phyloP scores from a whole-genome alignment of 1,140 invertebrate species.

The Leptinotarsa texana region DNA sequence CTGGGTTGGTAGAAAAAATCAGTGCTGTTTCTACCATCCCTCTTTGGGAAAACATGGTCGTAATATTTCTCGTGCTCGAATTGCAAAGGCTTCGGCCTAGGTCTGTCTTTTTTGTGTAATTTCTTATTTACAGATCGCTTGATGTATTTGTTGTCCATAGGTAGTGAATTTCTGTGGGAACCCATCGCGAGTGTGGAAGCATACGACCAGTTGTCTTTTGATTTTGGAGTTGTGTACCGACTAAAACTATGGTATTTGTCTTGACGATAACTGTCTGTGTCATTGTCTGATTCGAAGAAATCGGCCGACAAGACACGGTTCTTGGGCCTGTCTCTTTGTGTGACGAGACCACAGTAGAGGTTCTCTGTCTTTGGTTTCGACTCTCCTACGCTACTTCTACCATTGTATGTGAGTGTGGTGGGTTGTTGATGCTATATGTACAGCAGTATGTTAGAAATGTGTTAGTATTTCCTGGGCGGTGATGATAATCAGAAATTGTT shows the following conservation, averaged over 20 bases:
- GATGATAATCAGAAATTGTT: background rate
- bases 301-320: slow-evolving; percentile 37
- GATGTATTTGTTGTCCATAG: slow-evolving; percentile 41
- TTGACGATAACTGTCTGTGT: slow-evolving; percentile 37
- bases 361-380: slow-evolving; percentile 42
- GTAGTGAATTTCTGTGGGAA: slow-evolving; percentile 37
- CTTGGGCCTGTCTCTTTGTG: slow-evolving; percentile 33
- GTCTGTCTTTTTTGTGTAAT: slow-evolving; percentile 37
- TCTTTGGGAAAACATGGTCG: slow-evolving; percentile 52
- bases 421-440: slow-evolving; percentile 50
- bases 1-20: slow-evolving; percentile 49
- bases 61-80: slow-evolving; percentile 52
- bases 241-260: slow-evolving; percentile 48
- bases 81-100: slow-evolving; percentile 49
- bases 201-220: slow-evolving; percentile 46
- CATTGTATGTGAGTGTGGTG: slow-evolving; percentile 54
- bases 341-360: slow-evolving; percentile 47
- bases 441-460: slow-evolving; percentile 52
- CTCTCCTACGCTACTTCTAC: slow-evolving; percentile 53
- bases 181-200: slow-evolving; percentile 38
- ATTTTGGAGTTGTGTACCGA: slow-evolving; percentile 40
- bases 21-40: slow-evolving; percentile 35
- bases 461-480: slow-evolving; percentile 46
- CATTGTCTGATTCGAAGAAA: slow-evolving; percentile 42
- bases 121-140: slow-evolving; percentile 35